phyloP scores from a whole-genome alignment of 2,888 invertebrate species.

The Didymodactylos carnosus region DNA sequence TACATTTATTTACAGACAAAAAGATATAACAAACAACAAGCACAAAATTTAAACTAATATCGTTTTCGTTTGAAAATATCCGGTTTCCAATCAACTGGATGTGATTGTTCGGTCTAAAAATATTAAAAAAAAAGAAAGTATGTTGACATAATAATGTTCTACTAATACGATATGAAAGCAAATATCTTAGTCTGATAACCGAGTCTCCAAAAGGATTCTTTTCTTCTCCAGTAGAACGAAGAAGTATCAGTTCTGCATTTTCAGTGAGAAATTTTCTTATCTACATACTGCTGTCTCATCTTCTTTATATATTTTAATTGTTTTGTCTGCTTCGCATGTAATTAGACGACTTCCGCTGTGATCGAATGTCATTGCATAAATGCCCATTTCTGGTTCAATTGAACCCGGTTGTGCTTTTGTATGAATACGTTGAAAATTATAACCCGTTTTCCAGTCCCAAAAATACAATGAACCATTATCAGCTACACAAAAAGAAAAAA shows the following conservation, averaged over 20 bases:
- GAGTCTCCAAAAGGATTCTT: too few relatives aligned
- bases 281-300: conserved; percentile 60
- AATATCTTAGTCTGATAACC: too few relatives aligned
- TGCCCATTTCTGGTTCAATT: conserved; percentile 94
- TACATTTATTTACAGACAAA: too few relatives aligned
- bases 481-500: conserved; percentile 29
- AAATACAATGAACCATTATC: conserved; percentile 90
- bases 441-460: conserved; percentile 98
- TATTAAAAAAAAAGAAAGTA: conserved; percentile 6
- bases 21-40: not conserved
- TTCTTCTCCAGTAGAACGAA: too few relatives aligned
- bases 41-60: conserved; percentile 30
- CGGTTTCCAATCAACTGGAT: conserved; percentile 91
- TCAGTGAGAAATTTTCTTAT: not conserved
- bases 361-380: conserved; percentile 85
- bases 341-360: conserved; percentile 78
- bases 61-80: conserved; percentile 77
- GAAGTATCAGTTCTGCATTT: not conserved
- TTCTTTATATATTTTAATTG: conserved; percentile 92
- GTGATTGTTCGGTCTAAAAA: conserved; percentile 64
- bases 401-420: conserved; percentile 92
- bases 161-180: too few relatives aligned
- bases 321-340: conserved; percentile 94
- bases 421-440: conserved; percentile 70
- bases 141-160: not conserved